Conservation (phyloP, 2,113 vertebrate genomes). For the rat (Rattus norvegicus) region DNA sequence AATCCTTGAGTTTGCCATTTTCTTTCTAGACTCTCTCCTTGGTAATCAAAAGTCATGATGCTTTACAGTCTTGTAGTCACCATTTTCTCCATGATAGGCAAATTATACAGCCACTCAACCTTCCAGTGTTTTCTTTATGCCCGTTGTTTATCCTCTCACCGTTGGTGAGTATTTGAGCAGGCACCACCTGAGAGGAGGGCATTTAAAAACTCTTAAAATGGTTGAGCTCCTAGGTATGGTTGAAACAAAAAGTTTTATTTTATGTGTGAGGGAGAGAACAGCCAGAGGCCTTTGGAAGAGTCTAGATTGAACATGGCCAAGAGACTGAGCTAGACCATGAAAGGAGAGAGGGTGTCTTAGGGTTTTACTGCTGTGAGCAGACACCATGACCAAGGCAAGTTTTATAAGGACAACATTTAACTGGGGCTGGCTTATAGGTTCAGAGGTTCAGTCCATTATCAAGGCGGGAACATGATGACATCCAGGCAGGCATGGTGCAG, state of each 20-base stretch:
- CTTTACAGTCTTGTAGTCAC: neutral
- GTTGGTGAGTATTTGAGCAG: neutral
- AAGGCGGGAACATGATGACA: too few species aligned
- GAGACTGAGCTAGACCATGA: neutral
- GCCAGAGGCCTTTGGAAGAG: neutral
- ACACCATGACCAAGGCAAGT: too few species aligned
- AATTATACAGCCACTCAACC: neutral
- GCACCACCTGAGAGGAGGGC: neutral
- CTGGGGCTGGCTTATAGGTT: too few species aligned
- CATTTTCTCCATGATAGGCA: neutral
- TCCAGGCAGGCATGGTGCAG: too few species aligned
- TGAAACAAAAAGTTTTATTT: neutral
- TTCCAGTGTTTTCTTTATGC: neutral
- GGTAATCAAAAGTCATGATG: neutral
- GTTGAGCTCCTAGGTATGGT: neutral
- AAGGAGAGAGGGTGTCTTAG: neutral
- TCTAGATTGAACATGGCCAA: neutral
- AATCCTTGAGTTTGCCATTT: neutral
- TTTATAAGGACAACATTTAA: too few species aligned
- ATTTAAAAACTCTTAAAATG: neutral
- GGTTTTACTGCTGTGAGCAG: too few species aligned
- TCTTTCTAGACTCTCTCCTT: neutral
- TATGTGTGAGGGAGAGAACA: neutral
- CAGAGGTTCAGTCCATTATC: too few species aligned
- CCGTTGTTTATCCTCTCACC: neutral